phyloP scores from a whole-genome alignment of 2,797 vertebrate genomes.

The Coccyzus lansbergi region DNA sequence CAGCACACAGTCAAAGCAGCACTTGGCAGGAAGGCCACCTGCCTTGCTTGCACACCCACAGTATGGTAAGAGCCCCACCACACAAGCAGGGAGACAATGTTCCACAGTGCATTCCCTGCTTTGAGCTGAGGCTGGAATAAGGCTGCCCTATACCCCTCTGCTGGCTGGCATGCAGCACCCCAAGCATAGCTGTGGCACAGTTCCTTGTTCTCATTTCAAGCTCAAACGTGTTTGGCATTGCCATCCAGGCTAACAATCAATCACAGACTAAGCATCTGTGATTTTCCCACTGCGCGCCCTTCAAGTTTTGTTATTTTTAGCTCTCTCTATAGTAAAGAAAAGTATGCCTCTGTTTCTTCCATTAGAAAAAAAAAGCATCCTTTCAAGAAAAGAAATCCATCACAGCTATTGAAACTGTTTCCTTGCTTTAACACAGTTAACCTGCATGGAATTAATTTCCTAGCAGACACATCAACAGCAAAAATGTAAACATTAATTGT shows the following conservation, averaged over 20 bases:
- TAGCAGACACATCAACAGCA: not conserved
- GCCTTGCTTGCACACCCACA: fast-evolving
- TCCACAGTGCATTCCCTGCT: fast-evolving
- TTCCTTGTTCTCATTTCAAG: not conserved
- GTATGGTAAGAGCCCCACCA: fast-evolving
- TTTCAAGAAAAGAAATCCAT: not conserved
- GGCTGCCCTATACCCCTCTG: fast-evolving
- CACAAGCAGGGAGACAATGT: fast-evolving
- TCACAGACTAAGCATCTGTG: not conserved
- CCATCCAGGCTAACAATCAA: not conserved
- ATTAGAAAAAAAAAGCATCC: not conserved
- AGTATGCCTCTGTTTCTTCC: not conserved
- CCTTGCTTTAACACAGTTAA: not conserved
- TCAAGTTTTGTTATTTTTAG: slow-evolving; percentile 8
- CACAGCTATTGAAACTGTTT: not conserved
- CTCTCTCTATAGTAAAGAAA: not conserved
- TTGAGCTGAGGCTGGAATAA: not conserved
- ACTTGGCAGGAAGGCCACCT: not conserved
- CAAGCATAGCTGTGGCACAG: fast-evolving
- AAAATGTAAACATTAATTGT: not conserved
- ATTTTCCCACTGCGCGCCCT: fast-evolving
- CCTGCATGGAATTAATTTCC: not conserved
- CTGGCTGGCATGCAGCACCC: fast-evolving
- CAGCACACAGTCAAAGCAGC: fast-evolving
- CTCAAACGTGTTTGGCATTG: fast-evolving